These are phyloP conservation scores for Psophia crepitans DNA, from an alignment of 2,113 vertebrate genomes.

Conservation along the genomic window DNA sequence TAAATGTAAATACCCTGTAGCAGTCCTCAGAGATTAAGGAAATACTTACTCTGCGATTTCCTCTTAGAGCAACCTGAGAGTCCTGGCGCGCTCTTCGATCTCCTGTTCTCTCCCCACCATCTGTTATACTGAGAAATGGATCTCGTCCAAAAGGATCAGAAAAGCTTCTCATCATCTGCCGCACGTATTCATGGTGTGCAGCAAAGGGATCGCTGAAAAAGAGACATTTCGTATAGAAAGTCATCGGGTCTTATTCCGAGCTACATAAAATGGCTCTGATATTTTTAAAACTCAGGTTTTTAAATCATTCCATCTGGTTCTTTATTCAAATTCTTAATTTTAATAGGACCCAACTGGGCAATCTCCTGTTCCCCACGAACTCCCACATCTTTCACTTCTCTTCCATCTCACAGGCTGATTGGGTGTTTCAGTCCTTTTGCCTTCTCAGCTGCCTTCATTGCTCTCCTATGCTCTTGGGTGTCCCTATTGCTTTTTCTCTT, in stretches of 20 bases:
- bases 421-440: background rate
- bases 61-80: constrained; percentile 46
- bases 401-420: background rate
- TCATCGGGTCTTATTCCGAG: background rate
- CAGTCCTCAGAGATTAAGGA: background rate
- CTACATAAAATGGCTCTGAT: rapidly evolving
- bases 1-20: background rate
- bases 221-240: background rate
- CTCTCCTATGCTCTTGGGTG: background rate
- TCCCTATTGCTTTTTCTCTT: background rate
- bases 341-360: background rate
- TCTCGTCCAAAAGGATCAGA: constrained; percentile 81
- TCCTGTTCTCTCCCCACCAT: constrained; percentile 53
- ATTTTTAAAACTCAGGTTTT: rapidly evolving
- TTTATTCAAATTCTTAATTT: background rate
- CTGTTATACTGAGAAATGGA: constrained; percentile 72
- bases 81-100: background rate
- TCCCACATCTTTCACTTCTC: background rate
- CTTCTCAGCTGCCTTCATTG: background rate
- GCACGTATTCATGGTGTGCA: constrained; percentile 82
- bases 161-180: constrained; percentile 86
- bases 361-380: background rate
- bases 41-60: constrained; percentile 78
- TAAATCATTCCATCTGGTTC: rapidly evolving
- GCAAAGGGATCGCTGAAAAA: constrained; percentile 82